Base-by-base conservation (phyloP, 2,113 vertebrate genomes). In the Oncorhynchus mykiss region DNA sequence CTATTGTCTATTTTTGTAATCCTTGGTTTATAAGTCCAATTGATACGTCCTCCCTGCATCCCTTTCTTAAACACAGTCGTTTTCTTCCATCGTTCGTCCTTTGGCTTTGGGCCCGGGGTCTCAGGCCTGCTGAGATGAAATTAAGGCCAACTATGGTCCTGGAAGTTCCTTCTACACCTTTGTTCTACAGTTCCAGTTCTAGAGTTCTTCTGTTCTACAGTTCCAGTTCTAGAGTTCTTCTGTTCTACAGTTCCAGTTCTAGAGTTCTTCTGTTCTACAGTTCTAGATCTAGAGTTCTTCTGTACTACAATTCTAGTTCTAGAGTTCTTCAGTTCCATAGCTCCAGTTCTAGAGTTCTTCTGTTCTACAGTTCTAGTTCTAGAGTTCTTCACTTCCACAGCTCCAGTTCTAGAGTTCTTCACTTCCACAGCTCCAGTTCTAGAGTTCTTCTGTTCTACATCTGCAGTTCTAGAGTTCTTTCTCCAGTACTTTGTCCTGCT, bases 111-210 rank as follows among this genome's bases (percentile, higher is more conserved):
- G 84, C 86, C 90, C 73, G 14, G 51, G 24, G 77, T 97, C 97
- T 98, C 97, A 98, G 97, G 96, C 97, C 97, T 94, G 97, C 97
- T 99, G 97, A 99, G 96, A 95, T 94, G 93, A 67, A 25, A 20
- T 20, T 12, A 34, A 73, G 57, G 57, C 59, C 57, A 24, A 39
- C 11, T 39, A 92, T 88, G 91, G 92, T 95, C 93, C 94, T 92
- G 92, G 89, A 66, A 91, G 90, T 92, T 67, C 65, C 24, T 12
- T 65, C 62, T 65, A 18, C 22, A 39, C 3, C 0, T 65, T 25
- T 13, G 22, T 25, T 25, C 4, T 45, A 2, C 39, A 2, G 39
- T 45, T 45, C 39, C 39, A 45, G 39, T 45, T 45, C 2, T 45
- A 45, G 39, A 45, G 39, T 9, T 9, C 39, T 11, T 45, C 39